Percentiles rank a stretch among this genome's conserved stretches.
Conservation (phyloP, 1,140 invertebrate species). For the Aphelinus certus region DNA sequence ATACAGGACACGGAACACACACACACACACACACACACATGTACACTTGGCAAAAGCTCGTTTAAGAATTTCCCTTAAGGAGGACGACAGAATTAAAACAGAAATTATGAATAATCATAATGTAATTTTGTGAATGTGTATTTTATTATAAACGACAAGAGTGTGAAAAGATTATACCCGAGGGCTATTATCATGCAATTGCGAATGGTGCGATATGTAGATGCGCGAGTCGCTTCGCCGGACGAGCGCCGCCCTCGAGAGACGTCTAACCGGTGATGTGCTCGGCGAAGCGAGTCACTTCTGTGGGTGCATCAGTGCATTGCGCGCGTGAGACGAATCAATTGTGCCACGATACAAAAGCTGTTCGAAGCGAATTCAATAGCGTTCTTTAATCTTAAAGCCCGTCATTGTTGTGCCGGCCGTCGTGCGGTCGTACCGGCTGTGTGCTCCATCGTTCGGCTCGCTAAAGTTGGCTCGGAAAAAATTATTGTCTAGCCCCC, state of each 20-base stretch:
- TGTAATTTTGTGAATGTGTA: constrained; percentile 61
- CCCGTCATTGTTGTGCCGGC: constrained; percentile 15
- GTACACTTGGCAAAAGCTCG: constrained; percentile 37
- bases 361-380: constrained; percentile 28
- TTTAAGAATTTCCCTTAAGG: constrained; percentile 48
- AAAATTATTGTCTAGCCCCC: not conserved
- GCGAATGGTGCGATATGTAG: constrained; percentile 40
- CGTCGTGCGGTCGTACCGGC: constrained; percentile 14
- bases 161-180: constrained; percentile 45
- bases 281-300: not conserved
- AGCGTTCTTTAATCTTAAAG: constrained; percentile 37
- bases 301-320: not conserved
- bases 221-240: constrained; percentile 20
- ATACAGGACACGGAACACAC: constrained; percentile 33
- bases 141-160: constrained; percentile 59
- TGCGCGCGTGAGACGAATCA: constrained; percentile 27
- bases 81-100: constrained; percentile 16
- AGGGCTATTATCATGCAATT: constrained; percentile 23
- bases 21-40: constrained; percentile 29
- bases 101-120: constrained; percentile 49
- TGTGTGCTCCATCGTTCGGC: constrained; percentile 24
- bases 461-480: constrained; percentile 28
- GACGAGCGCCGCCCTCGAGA: not conserved
- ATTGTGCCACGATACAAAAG: constrained; percentile 38
- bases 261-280: not conserved